A percentile compares a stretch with the other conserved stretches of the same genome.
phyloP scores from a whole-genome alignment of 2,888 invertebrate genomes.

The Dryobota labecula region DNA sequence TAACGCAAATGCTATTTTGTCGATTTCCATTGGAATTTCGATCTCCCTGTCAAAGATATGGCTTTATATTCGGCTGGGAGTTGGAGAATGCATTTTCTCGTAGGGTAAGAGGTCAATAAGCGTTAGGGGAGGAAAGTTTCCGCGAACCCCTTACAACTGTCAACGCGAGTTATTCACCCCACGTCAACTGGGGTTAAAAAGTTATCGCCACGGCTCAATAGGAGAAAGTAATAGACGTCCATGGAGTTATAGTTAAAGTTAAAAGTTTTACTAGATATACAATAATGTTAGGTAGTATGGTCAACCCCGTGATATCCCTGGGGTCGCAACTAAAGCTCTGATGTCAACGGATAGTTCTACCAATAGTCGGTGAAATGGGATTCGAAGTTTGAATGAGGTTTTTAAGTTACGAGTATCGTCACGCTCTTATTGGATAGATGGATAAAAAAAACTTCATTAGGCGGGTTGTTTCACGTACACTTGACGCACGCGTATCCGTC shows the following conservation, averaged over 20 bases:
- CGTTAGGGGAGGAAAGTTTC: constrained; percentile 79
- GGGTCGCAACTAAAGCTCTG: constrained; percentile 61
- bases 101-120: constrained; percentile 84
- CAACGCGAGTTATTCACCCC: constrained; percentile 86
- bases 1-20: constrained; percentile 74
- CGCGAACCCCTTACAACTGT: constrained; percentile 83
- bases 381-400: constrained; percentile 57
- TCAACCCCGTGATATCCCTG: constrained; percentile 49
- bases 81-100: constrained; percentile 81
- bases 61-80: constrained; percentile 72
- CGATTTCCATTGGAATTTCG: constrained; percentile 79
- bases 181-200: constrained; percentile 86
- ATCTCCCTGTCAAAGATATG: constrained; percentile 73
- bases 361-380: constrained; percentile 55
- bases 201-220: constrained; percentile 81
- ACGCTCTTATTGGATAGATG: constrained; percentile 37
- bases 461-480: too few relatives aligned
- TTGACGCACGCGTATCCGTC: too few relatives aligned
- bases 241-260: constrained; percentile 72
- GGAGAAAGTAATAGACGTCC: constrained; percentile 83
- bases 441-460: constrained; percentile 27
- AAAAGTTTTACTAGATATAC: constrained; percentile 69
- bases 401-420: constrained; percentile 47
- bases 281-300: constrained; percentile 70
- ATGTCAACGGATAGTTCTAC: constrained; percentile 59